Conservation (phyloP, 2,888 invertebrate species). For the Drosophila differens region DNA sequence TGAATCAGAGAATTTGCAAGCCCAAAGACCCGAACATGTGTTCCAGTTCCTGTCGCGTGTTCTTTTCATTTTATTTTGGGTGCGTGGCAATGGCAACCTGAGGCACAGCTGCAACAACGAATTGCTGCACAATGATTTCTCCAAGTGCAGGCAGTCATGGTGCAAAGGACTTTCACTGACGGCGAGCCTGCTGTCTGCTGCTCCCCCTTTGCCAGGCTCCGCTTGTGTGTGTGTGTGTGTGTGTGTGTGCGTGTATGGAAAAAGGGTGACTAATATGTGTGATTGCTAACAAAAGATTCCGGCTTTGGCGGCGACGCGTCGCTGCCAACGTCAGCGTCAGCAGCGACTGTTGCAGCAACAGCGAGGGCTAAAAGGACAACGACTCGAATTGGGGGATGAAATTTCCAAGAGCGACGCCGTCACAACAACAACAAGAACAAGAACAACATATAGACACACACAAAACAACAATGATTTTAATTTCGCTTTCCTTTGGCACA, state of each 20-base stretch:
- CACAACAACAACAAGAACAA: slow-evolving; percentile 47
- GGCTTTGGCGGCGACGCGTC: slow-evolving; percentile 64
- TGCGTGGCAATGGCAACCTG: slow-evolving; percentile 45
- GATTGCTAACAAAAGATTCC: slow-evolving; percentile 84
- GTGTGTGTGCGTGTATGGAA: slow-evolving; percentile 53
- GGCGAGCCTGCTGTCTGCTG: slow-evolving; percentile 50
- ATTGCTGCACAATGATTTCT: slow-evolving; percentile 62
- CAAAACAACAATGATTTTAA: slow-evolving; percentile 73
- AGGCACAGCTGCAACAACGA: slow-evolving; percentile 56
- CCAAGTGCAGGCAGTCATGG: slow-evolving; percentile 71
- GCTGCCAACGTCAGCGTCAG: slow-evolving; percentile 26
- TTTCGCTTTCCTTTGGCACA: slow-evolving; percentile 83
- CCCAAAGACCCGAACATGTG: slow-evolving; percentile 49
- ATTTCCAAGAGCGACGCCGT: slow-evolving; percentile 65
- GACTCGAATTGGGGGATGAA: slow-evolving; percentile 82
- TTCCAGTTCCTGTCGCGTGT: slow-evolving; percentile 63
- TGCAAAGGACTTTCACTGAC: slow-evolving; percentile 83
- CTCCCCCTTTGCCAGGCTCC: slow-evolving; percentile 41
- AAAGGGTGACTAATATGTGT: slow-evolving; percentile 85
- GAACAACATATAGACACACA: neutral
- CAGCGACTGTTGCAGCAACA: slow-evolving; percentile 31
- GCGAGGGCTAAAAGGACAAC: slow-evolving; percentile 83
- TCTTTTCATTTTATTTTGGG: slow-evolving; percentile 23
- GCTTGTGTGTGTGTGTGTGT: slow-evolving; percentile 12
- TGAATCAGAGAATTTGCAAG: slow-evolving; percentile 55